Percentiles rank a stretch among this genome's conserved stretches.
phyloP scores from a whole-genome alignment of 2,888 invertebrate genomes.

The Cerastis leucographa region DNA sequence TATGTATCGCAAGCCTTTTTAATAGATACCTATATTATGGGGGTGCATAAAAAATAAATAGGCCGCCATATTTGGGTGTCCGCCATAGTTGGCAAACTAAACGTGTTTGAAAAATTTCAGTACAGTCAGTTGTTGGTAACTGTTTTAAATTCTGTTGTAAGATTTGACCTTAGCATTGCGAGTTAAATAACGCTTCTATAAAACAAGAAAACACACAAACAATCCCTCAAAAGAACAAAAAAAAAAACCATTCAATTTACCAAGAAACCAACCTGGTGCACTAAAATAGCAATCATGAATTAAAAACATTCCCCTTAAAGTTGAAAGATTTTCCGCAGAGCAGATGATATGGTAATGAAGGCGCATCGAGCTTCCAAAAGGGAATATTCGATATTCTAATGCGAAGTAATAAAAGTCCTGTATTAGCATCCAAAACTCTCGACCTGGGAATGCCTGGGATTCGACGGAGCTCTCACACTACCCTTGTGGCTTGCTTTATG shows the following conservation, averaged over 20 bases:
- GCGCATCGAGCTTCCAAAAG: constrained; percentile 72
- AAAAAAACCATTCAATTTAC: neutral
- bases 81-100: too few relatives aligned
- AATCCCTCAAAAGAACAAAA: neutral
- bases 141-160: too few relatives aligned
- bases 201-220: too few relatives aligned
- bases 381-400: constrained; percentile 84
- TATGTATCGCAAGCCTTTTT: too few relatives aligned
- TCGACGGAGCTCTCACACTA: constrained; percentile 53
- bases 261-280: neutral
- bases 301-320: constrained; percentile 59
- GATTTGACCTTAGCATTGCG: too few relatives aligned
- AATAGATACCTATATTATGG: too few relatives aligned
- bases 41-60: too few relatives aligned
- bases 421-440: constrained; percentile 68
- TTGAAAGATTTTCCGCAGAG: constrained; percentile 56
- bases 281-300: constrained; percentile 45
- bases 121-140: too few relatives aligned
- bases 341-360: constrained; percentile 79
- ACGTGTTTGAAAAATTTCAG: too few relatives aligned
- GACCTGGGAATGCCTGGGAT: constrained; percentile 62
- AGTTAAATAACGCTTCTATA: too few relatives aligned
- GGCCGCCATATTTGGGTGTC: neutral
- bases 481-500: constrained; percentile 40
- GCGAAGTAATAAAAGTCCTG: constrained; percentile 81